Percentiles rank a stretch among this genome's conserved stretches.
phyloP scores from a whole-genome alignment of 2,113 vertebrate species.

The Triplophysa dalaica region DNA sequence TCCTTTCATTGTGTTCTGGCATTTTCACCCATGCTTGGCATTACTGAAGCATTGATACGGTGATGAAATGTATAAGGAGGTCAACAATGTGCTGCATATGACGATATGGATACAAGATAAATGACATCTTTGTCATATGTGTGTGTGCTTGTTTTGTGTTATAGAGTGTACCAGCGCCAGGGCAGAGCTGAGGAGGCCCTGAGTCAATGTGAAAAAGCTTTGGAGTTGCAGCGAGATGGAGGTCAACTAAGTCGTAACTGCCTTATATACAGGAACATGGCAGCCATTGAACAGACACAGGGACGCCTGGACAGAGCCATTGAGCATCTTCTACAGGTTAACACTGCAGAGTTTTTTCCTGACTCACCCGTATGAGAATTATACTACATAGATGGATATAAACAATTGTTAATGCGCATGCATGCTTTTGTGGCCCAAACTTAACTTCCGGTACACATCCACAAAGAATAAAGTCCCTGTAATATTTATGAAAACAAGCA shows the following conservation, averaged over 20 bases:
- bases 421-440: no score
- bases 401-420: no score
- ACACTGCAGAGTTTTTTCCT: slow-evolving; percentile 15
- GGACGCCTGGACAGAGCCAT: slow-evolving; percentile 62
- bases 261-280: slow-evolving; percentile 70
- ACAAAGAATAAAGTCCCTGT: no score
- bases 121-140: background rate
- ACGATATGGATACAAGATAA: slow-evolving; percentile 3
- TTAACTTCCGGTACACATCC: no score
- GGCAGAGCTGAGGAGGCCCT: slow-evolving; percentile 58
- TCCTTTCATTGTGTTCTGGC: slow-evolving; percentile 3
- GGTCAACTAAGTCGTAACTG: slow-evolving; percentile 56
- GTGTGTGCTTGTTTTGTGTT: slow-evolving; percentile 34
- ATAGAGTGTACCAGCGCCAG: slow-evolving; percentile 63
- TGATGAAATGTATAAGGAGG: background rate
- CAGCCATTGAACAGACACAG: slow-evolving; percentile 66
- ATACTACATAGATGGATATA: no score
- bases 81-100: slow-evolving; percentile 1
- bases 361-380: background rate
- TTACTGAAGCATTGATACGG: background rate
- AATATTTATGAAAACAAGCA: no score
- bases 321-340: slow-evolving; percentile 69
- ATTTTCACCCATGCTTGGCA: background rate
- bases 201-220: slow-evolving; percentile 63
- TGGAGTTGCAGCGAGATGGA: slow-evolving; percentile 57